phyloP scores from a whole-genome alignment of 2,113 vertebrate genomes.

The Zapus hudsonius region DNA sequence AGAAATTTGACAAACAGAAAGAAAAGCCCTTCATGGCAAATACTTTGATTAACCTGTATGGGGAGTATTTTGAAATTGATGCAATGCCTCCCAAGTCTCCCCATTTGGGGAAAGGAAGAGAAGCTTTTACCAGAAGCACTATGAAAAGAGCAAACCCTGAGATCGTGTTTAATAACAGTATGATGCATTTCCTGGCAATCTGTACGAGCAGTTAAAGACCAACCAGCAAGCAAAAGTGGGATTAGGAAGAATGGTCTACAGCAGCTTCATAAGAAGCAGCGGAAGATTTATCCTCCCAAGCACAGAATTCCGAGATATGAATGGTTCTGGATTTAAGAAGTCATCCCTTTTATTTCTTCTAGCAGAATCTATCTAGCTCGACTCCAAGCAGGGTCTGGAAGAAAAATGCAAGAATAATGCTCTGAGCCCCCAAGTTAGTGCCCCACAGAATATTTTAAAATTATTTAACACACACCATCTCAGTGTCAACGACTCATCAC shows the following conservation, averaged over 20 bases:
- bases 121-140: slow-evolving; percentile 70
- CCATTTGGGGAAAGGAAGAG: slow-evolving; percentile 47
- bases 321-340: slow-evolving; percentile 81
- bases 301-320: slow-evolving; percentile 72
- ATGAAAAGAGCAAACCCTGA: slow-evolving; percentile 74
- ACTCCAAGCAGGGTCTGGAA: slow-evolving; percentile 80
- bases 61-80: slow-evolving; percentile 54
- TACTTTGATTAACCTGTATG: slow-evolving; percentile 61
- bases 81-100: slow-evolving; percentile 51
- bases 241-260: slow-evolving; percentile 67
- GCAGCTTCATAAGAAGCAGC: slow-evolving; percentile 62
- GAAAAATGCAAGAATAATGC: slow-evolving; percentile 86
- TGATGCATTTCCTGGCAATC: slow-evolving; percentile 75
- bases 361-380: slow-evolving; percentile 80
- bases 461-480: slow-evolving; percentile 91
- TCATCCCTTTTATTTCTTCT: slow-evolving; percentile 81
- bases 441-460: slow-evolving; percentile 90
- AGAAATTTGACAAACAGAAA: slow-evolving; percentile 69
- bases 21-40: slow-evolving; percentile 62
- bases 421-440: slow-evolving; percentile 84
- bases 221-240: slow-evolving; percentile 71
- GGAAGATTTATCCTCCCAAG: slow-evolving; percentile 73
- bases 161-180: slow-evolving; percentile 79
- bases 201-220: slow-evolving; percentile 73
- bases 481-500: slow-evolving; percentile 91